Base-by-base conservation (phyloP, 2,113 vertebrate genomes). In the Oreotragus oreotragus region DNA sequence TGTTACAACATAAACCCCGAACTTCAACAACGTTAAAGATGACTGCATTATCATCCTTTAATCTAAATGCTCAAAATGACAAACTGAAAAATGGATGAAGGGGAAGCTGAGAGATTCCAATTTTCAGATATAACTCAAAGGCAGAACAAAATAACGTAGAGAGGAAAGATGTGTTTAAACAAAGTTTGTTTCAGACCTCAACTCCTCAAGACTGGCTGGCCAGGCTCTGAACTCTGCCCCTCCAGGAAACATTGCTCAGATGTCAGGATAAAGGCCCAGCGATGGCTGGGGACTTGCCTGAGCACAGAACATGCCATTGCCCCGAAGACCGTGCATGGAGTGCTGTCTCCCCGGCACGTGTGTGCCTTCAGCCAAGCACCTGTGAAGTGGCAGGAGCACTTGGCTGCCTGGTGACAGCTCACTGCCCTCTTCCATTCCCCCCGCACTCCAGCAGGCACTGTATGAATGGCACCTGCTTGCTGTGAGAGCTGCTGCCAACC, bases 281-380 rank as follows among this genome's bases (percentile, higher is more conserved):
- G 8, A 60, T n/a, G 15, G n/a, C 84, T 15, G 15, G 12, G 51
- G 85, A 36, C 85, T 57, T 57, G 92, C 45, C 2, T 2, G 53
- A 7, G 13, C 25, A 33, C n/a, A 60, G 73, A 51, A 33, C 2
- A 11, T 2, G 60, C 39, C n/a, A 9, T 3, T 0, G 2, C 60
- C 62, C 14, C 2, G 7, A 45, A 39, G 57, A 84, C 64, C 30
- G 77, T 17, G 5, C 4, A 28, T 23, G 10, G 7, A 36, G 70
- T 2, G 3, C 0, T 1, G 36, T 60, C n/a, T 49, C 57, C 1
- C 6, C 0, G 2, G 30, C 70, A 51, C 15, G 5, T 4, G 39
- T 2, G 1, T 27, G n/a, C n/a, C n/a, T 36, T 60, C n/a, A 43
- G 73, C 45, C 13, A 13, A 19, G 51, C 8, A 3, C 73, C 66